Percentiles rank a stretch among this genome's conserved stretches.
Evolutionary conservation across 2,113 vertebrate species (phyloP).

Genomic region (Osmerus mordax): DNA sequence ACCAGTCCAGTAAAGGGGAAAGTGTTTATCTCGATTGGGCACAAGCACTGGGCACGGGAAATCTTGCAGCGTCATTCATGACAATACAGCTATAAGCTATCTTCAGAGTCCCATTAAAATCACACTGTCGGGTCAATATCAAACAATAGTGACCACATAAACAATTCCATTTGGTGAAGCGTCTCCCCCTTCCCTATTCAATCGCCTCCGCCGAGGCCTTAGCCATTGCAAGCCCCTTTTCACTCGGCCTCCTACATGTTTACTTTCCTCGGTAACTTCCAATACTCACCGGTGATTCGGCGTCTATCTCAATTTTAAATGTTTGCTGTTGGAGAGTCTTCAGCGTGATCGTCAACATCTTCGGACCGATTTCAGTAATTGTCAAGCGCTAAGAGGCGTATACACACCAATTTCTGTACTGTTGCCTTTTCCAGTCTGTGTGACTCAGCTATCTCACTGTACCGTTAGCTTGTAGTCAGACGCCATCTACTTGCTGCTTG

Average conservation of each 20-base stretch:
- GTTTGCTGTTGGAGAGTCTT: constrained; percentile 78
- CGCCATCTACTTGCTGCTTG: constrained; percentile 65
- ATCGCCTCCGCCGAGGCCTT: constrained; percentile 33
- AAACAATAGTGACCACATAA: background rate
- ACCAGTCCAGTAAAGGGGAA: too few relatives aligned
- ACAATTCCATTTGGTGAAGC: constrained; percentile 9
- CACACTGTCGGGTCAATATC: background rate
- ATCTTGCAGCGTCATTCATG: constrained; percentile 66
- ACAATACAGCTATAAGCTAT: constrained; percentile 18
- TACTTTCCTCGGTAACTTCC: constrained; percentile 50
- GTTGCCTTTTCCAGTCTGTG: constrained; percentile 50
- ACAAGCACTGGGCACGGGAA: constrained; percentile 13
- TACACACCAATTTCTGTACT: constrained; percentile 22
- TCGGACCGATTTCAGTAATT: constrained; percentile 10
- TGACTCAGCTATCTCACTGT: constrained; percentile 74
- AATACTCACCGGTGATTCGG: constrained; percentile 70
- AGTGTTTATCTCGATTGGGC: too few relatives aligned
- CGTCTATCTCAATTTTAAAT: constrained; percentile 71
- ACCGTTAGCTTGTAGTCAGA: constrained; percentile 22
- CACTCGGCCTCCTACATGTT: constrained; percentile 50
- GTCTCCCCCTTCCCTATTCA: constrained; percentile 9
- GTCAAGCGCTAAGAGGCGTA: background rate
- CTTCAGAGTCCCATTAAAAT: background rate
- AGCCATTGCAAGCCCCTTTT: constrained; percentile 18
- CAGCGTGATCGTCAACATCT: constrained; percentile 72